Conservation (phyloP, 2,113 vertebrate genomes). For the Eretmochelys imbricata region DNA sequence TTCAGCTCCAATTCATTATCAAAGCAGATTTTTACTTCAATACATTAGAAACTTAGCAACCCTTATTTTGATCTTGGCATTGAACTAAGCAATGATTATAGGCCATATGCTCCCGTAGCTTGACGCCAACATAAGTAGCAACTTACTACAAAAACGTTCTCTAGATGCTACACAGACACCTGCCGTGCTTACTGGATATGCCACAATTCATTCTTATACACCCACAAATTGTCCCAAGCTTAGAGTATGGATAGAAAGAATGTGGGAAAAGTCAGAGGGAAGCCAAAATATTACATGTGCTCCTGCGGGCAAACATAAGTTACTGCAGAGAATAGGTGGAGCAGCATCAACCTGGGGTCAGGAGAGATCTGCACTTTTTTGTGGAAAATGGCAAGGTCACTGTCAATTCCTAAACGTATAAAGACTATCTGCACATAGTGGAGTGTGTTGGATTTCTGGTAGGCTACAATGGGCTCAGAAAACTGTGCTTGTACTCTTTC, state of each 20-base stretch:
- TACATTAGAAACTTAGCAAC: not conserved
- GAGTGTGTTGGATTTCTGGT: not conserved
- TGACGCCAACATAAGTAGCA: not conserved
- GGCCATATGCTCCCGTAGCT: not conserved
- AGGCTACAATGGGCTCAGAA: not conserved
- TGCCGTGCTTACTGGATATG: not conserved
- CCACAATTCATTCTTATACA: not conserved
- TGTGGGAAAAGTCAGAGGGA: not conserved
- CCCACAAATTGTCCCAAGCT: fast-evolving
- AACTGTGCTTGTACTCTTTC: not conserved
- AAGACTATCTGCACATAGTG: not conserved
- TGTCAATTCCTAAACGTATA: fast-evolving
- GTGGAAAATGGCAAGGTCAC: fast-evolving
- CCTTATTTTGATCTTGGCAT: not conserved
- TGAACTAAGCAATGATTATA: not conserved
- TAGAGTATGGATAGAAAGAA: not conserved
- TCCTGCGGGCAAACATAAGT: no score
- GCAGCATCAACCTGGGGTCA: not conserved
- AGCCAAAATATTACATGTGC: not conserved
- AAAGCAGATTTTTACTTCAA: not conserved
- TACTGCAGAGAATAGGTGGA: not conserved
- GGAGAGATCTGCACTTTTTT: fast-evolving
- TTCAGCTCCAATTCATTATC: not conserved
- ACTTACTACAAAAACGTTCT: not conserved
- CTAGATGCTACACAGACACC: not conserved